Conservation (phyloP, 2,113 vertebrate genomes). For the Patagioenas fasciata region DNA sequence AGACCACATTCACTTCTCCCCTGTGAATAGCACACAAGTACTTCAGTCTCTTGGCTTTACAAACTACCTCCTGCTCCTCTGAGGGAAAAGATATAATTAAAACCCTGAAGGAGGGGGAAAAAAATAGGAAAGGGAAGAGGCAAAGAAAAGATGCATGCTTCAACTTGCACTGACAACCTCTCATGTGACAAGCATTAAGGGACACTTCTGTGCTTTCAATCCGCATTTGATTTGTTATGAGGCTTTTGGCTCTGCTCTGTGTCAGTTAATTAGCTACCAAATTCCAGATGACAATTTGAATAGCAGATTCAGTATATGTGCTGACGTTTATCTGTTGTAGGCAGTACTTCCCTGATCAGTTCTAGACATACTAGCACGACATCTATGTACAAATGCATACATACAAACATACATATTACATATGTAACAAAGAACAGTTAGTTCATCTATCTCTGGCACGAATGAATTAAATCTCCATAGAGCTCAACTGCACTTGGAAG, state of each 20-base stretch:
- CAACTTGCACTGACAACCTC: slow-evolving; percentile 53
- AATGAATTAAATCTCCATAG: slow-evolving; percentile 78
- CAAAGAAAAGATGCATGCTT: slow-evolving; percentile 53
- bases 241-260: slow-evolving; percentile 65
- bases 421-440: slow-evolving; percentile 62
- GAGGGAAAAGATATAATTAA: slow-evolving; percentile 73
- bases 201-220: slow-evolving; percentile 46
- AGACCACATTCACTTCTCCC: slow-evolving; percentile 73
- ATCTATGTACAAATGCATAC: not conserved
- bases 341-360: slow-evolving; percentile 28
- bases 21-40: slow-evolving; percentile 43
- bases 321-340: slow-evolving; percentile 52
- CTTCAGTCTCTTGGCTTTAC: slow-evolving; percentile 67
- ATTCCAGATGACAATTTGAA: slow-evolving; percentile 72
- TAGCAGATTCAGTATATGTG: slow-evolving; percentile 30
- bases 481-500: slow-evolving; percentile 78
- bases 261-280: slow-evolving; percentile 73
- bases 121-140: not conserved
- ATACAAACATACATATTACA: not conserved
- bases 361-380: not conserved
- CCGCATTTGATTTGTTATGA: slow-evolving; percentile 44
- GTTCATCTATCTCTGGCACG: slow-evolving; percentile 70
- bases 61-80: slow-evolving; percentile 61
- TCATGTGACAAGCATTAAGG: slow-evolving; percentile 46
- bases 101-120: slow-evolving; percentile 37